Conservation (phyloP, 2,797 vertebrate genomes). For the Danio tinwini region DNA sequence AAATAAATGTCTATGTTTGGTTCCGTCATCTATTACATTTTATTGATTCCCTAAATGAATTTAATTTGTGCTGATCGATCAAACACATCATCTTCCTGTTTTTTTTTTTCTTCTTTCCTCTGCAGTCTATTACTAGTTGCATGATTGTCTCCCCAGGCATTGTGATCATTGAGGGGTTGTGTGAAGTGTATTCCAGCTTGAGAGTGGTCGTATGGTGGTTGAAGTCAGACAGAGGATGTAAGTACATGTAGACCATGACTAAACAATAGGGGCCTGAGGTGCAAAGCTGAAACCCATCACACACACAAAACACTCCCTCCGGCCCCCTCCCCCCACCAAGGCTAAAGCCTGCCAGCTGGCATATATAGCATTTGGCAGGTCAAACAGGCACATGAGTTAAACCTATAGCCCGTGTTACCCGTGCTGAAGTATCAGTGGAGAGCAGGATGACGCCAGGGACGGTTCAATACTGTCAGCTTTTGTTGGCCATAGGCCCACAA, state of each 20-base stretch:
- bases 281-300: conserved; percentile 69
- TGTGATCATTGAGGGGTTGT: conserved; percentile 87
- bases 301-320: conserved; percentile 51
- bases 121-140: conserved; percentile 94
- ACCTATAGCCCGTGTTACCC: conserved; percentile 80
- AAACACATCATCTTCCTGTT: conserved; percentile 95
- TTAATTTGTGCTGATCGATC: conserved; percentile 99
- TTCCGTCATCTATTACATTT: conserved; percentile 98
- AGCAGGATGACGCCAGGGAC: conserved; percentile 83
- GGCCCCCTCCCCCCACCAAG: conserved; percentile 43
- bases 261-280: conserved; percentile 73
- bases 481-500: conserved; percentile 72
- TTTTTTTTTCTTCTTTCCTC: conserved; percentile 32
- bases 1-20: conserved; percentile 93
- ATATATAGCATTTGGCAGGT: conserved; percentile 80
- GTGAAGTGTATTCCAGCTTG: conserved; percentile 78
- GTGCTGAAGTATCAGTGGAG: conserved; percentile 84
- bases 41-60: conserved; percentile 99
- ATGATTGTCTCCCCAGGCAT: conserved; percentile 86
- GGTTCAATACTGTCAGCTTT: conserved; percentile 71
- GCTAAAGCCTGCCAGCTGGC: conserved; percentile 86
- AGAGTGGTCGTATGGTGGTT: conserved; percentile 56
- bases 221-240: conserved; percentile 66
- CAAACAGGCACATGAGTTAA: conserved; percentile 81
- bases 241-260: conserved; percentile 77